Evolutionary conservation across 2,888 invertebrate species (phyloP).

Genomic region (Sarcophaga subvicina): DNA sequence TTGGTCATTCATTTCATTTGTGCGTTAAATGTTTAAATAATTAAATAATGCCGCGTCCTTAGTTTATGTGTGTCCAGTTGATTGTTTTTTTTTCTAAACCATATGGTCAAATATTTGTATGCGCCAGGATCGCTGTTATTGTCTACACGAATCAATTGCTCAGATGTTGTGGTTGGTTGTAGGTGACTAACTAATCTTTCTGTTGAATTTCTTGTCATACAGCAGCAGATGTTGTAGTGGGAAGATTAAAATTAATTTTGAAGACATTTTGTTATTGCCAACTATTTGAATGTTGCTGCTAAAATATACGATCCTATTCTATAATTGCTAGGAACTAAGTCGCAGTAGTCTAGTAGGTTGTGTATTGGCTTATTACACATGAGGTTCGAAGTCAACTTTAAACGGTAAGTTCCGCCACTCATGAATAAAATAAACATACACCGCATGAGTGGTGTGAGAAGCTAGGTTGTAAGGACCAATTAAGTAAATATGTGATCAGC

Average conservation of each 20-base stretch:
- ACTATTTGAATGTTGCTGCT: no score
- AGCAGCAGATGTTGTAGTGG: slow-evolving; percentile 47
- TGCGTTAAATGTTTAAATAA: slow-evolving; percentile 57
- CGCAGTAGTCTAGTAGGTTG: no score
- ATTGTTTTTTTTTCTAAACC: slow-evolving; percentile 57
- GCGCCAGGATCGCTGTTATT: background rate
- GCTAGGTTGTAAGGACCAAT: no score
- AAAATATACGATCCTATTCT: no score
- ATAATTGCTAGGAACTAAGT: no score
- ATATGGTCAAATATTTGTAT: slow-evolving; percentile 57
- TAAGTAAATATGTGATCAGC: no score
- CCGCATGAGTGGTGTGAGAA: no score
- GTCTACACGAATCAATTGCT: background rate
- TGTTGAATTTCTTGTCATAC: slow-evolving; percentile 3
- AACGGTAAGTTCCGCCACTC: no score
- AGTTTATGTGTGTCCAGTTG: slow-evolving; percentile 52
- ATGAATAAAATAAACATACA: no score
- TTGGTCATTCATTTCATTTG: slow-evolving; percentile 29
- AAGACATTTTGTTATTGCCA: no score
- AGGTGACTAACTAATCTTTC: slow-evolving; percentile 36
- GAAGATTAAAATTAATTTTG: background rate
- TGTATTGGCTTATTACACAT: no score
- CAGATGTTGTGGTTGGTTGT: slow-evolving; percentile 51
- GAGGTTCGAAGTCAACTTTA: no score
- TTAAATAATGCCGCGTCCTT: slow-evolving; percentile 53